These are phyloP conservation scores for Egretta garzetta DNA, from an alignment of 2,113 vertebrate species.

Conservation along the genomic window DNA sequence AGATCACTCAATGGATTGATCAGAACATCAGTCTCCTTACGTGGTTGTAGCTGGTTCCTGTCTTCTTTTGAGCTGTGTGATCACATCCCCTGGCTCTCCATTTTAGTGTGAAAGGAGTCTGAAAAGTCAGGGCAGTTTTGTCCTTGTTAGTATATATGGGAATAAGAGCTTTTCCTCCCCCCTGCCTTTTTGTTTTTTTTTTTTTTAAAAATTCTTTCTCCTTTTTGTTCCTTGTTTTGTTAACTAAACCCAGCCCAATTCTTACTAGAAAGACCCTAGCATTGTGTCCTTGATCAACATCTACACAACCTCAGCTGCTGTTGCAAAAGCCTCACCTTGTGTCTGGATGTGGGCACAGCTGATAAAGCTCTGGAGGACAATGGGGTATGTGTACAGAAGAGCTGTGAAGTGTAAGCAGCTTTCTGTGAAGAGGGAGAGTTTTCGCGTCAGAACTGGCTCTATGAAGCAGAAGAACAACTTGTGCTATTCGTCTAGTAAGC, in stretches of 20 bases:
- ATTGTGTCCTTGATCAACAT: no score
- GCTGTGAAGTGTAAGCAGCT: neutral
- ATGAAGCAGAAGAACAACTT: neutral
- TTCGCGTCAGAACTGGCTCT: neutral
- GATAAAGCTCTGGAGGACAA: neutral
- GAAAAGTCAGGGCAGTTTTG: neutral
- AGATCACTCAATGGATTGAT: neutral
- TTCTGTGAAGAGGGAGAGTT: neutral
- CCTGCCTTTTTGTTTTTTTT: neutral
- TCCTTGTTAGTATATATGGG: neutral
- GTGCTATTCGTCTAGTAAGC: neutral
- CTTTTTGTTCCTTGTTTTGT: neutral
- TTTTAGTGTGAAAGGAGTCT: neutral
- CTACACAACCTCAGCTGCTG: neutral
- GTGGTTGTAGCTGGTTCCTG: neutral
- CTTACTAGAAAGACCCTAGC: neutral
- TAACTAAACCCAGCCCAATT: neutral
- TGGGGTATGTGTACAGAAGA: neutral
- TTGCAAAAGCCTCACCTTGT: neutral
- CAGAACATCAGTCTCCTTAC: neutral
- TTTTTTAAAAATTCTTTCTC: neutral
- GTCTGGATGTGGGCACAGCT: rapidly evolving
- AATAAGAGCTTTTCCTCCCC: neutral
- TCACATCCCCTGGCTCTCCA: neutral
- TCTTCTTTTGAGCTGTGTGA: neutral